Conservation (phyloP, 2,797 vertebrate genomes). For the Triplophysa bombifrons region DNA sequence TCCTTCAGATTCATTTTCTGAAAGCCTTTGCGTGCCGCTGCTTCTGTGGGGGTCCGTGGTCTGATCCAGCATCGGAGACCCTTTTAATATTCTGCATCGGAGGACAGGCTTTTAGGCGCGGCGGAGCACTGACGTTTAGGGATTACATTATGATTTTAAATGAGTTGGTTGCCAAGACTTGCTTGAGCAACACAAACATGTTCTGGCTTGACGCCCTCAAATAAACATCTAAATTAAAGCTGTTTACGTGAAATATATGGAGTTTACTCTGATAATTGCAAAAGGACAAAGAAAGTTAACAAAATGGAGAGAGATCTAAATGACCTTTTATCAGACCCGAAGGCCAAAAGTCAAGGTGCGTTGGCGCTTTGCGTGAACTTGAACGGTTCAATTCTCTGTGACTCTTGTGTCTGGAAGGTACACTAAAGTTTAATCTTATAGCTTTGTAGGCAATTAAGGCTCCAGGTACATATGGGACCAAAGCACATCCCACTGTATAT, state of each 20-base stretch:
- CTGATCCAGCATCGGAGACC: conserved; percentile 17
- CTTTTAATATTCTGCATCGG: conserved; percentile 2
- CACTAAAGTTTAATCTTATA: conserved; percentile 52
- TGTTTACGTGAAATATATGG: conserved; percentile 13
- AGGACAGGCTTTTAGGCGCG: neutral
- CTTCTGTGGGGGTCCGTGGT: conserved; percentile 26
- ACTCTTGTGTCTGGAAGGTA: conserved; percentile 25
- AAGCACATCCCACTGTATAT: conserved; percentile 53
- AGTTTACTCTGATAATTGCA: neutral
- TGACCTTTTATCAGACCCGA: neutral
- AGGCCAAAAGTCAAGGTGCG: neutral
- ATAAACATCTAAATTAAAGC: conserved; percentile 17
- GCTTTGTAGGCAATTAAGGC: conserved; percentile 53
- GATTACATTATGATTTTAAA: conserved; percentile 11
- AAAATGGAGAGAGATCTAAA: neutral
- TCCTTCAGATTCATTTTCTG: conserved; percentile 73
- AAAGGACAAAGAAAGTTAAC: neutral
- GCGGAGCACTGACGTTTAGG: conserved; percentile 22
- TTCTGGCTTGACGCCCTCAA: conserved; percentile 33
- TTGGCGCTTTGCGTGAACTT: neutral
- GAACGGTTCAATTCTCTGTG: neutral
- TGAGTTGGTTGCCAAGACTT: conserved; percentile 5
- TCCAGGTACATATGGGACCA: conserved; percentile 49
- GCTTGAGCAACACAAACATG: conserved; percentile 24
- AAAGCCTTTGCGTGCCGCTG: conserved; percentile 62